Conservation (phyloP, 2,113 vertebrate species). For the Epinephelus fuscoguttatus region DNA sequence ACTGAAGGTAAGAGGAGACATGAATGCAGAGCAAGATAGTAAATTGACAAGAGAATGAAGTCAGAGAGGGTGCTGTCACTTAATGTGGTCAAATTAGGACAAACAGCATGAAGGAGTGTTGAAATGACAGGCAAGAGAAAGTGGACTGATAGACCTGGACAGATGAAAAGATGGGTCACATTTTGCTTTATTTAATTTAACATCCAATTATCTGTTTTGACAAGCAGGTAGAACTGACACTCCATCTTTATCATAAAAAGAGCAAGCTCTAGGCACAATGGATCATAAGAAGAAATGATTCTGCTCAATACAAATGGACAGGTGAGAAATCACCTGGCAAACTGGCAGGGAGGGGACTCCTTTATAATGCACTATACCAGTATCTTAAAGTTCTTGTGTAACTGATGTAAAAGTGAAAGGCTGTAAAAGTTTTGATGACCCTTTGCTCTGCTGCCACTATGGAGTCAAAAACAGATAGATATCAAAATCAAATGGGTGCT, state of each 20-base stretch:
- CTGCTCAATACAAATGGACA: neutral
- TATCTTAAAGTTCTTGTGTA: neutral
- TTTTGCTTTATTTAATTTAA: too few relatives aligned
- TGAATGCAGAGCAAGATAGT: neutral
- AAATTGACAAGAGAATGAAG: neutral
- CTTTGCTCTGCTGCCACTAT: neutral
- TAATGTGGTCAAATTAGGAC: neutral
- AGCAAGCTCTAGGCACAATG: neutral
- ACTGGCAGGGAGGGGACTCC: neutral
- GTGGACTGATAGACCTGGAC: neutral
- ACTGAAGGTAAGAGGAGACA: neutral
- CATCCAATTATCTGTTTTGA: neutral
- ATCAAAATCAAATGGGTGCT: too few relatives aligned
- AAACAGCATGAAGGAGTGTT: neutral
- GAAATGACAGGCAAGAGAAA: constrained; percentile 7
- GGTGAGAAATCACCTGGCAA: neutral
- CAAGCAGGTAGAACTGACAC: neutral
- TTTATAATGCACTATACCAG: neutral
- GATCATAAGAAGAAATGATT: neutral
- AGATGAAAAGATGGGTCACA: too few relatives aligned
- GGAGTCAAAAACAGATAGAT: too few relatives aligned
- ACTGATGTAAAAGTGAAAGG: neutral
- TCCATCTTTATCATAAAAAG: neutral
- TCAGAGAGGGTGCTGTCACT: neutral
- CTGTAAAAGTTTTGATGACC: neutral